Base-by-base conservation (phyloP, 2,797 vertebrate genomes). In the Esox lucius region DNA sequence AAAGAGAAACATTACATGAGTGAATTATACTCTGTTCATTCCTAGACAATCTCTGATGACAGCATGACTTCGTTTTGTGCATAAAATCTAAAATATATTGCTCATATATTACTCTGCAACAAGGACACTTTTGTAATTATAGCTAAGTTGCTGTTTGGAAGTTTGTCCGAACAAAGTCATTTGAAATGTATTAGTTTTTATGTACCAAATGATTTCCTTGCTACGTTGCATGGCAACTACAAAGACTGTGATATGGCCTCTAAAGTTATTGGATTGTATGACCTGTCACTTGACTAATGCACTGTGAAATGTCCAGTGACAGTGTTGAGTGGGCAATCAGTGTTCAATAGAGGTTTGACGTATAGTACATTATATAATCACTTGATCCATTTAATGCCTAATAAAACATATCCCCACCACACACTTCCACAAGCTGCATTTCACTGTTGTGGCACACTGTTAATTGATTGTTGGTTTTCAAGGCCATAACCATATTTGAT, bases 1-100 rank as follows among this genome's bases (percentile, higher is more conserved):
- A 82, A 78, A 79, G 75, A 72, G 22, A 84, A 88, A 84, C 16
- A 83, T 77, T 85, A 79, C 71, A 72, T 48, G 74, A 77, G 69
- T 74, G 64, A 80, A 84, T 74, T 80, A 69, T 67, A 66, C 72
- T 79, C 69, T 74, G 72, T 46, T 1, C 56, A 64, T 71, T 53
- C 76, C 51, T 56, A 56, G 56, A 51, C 71, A 70, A 77, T 39
- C 53, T 71, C 65, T 26, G 51, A 74, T 39, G 26, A 70, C 33
- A 33, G 19, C 46, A 49, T 59, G 67, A 35, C 53, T 22, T 75
- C 51, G 35, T 71, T 68, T 77, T 17, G 28, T 68, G 31, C 64
- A 39, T 28, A 13, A 59, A 22, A 74, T 65, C 72, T 35, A 28
- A 68, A 17, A 39, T 39, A 39, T 39, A 39, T 39, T 39, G 35